Evolutionary conservation across 1,140 invertebrate species (phyloP).

Genomic region (Drosophila gunungcola): DNA sequence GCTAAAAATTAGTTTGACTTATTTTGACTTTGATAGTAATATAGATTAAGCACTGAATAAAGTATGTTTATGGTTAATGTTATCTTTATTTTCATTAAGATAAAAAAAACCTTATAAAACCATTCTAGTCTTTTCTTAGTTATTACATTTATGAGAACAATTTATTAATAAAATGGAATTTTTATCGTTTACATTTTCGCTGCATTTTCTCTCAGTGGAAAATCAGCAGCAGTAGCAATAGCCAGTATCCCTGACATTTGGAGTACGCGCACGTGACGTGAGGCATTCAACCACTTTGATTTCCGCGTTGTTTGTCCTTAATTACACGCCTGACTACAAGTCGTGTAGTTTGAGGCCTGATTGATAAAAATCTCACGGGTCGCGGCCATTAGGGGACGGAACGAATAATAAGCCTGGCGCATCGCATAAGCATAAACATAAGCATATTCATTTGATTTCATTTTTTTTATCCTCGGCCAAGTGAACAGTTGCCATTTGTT

Average conservation of each 20-base stretch:
- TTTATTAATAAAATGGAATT: no score
- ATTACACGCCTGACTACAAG: conserved; percentile 76
- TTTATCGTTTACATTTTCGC: no score
- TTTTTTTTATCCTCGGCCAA: conserved; percentile 27
- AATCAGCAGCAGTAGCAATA: neutral
- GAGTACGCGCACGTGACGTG: conserved; percentile 71
- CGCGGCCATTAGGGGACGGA: conserved; percentile 19
- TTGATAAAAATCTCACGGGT: conserved; percentile 79
- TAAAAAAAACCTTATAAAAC: no score
- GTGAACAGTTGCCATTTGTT: conserved; percentile 62
- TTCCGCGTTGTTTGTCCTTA: conserved; percentile 64
- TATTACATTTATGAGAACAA: no score
- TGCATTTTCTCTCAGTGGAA: conserved; percentile 1
- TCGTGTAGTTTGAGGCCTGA: conserved; percentile 25
- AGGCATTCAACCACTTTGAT: conserved; percentile 72
- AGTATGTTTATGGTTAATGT: no score
- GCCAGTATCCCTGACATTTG: conserved; percentile 62
- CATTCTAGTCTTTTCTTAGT: no score
- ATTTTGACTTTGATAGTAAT: no score
- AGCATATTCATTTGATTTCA: conserved; percentile 32
- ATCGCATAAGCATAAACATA: conserved; percentile 10
- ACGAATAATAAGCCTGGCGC: conserved; percentile 13
- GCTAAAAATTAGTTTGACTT: no score
- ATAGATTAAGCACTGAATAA: no score
- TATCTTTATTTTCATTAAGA: no score